Base-by-base conservation (phyloP, 2,797 vertebrate genomes). In the Siniperca undulata region DNA sequence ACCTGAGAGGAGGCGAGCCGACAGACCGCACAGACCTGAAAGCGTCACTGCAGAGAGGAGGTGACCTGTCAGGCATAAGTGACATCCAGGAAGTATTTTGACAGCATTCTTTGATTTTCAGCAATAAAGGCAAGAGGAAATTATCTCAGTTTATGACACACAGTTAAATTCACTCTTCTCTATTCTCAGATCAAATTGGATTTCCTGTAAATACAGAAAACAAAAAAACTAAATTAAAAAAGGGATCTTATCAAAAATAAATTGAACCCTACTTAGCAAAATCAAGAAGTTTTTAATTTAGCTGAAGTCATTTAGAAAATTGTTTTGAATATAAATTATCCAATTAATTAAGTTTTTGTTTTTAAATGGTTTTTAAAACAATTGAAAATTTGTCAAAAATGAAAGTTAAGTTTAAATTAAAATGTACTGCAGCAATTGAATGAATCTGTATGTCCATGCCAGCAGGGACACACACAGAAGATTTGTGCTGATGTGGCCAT, bases 41-140 rank as follows among this genome's bases (percentile, higher is more conserved):
- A 34, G 62, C 20, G 16, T 9, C 7, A 30, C 80, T 19, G 67
- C 74, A 55, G 50, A 72, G 74, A 50, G 61, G 73, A 85, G 53
- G 44, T 50, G 71, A 75, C 60, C 58, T 36, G 78, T 73, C 40
- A 30, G 13, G 30, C 53, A 34, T 5, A 13, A 58, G 81, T 60
- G 74, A 71, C 69, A n/a, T 14, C n/a, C 61, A 85, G 85, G 84
- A 89, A 92, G 86, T 88, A 77, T 71, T 77, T 42, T 24, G 53
- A 70, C 46, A 13, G 24, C 17, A 20, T 27, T 60, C 13, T 77
- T 66, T 66, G n/a, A 70, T 69, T 36, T 11, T 3, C 1, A 72
- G 40, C 67, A 74, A 44, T 59, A 64, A 38, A 46, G 3, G 7
- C 46, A 17, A 1, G 0, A 40, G 24, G 3, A 46, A 59, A 59